Evolutionary conservation across 2,797 vertebrate species (phyloP).

Genomic region (Rhynchotus rufescens): DNA sequence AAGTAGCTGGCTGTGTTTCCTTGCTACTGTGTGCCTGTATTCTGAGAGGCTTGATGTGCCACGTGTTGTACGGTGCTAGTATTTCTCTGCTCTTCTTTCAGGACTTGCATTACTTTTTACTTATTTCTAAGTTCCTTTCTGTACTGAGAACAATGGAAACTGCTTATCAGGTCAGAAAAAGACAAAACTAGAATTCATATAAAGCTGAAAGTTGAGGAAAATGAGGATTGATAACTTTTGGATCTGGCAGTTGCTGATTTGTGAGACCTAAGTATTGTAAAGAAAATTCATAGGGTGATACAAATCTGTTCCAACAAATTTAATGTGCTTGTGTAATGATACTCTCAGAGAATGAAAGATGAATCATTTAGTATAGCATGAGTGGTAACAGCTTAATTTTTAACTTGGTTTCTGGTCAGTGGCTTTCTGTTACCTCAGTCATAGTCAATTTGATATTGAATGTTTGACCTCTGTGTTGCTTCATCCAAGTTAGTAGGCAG

Average conservation of each 20-base stretch:
- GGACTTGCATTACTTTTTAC: background rate
- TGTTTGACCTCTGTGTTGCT: background rate
- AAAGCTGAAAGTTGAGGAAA: background rate
- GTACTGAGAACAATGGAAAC: background rate
- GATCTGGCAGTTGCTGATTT: background rate
- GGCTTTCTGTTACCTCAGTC: background rate
- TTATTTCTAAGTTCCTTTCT: background rate
- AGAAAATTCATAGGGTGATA: background rate
- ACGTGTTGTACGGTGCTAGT: background rate
- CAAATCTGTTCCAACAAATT: background rate
- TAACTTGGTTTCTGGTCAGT: background rate
- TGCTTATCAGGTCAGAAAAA: background rate
- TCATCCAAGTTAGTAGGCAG: background rate
- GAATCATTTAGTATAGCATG: background rate
- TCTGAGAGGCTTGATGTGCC: slow-evolving; percentile 9
- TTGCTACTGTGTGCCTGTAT: slow-evolving; percentile 1
- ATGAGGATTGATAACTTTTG: background rate
- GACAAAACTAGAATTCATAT: background rate
- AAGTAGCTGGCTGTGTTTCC: background rate
- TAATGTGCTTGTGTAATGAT: background rate
- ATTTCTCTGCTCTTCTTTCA: slow-evolving; percentile 27
- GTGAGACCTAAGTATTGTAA: background rate
- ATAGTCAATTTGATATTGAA: background rate
- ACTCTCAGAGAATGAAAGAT: background rate
- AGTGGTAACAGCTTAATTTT: background rate